Percentiles rank a stretch among this genome's conserved stretches.
These are phyloP conservation scores for Neelides sp. DNA, from an alignment of 1,140 invertebrate species.

Conservation along the genomic window DNA sequence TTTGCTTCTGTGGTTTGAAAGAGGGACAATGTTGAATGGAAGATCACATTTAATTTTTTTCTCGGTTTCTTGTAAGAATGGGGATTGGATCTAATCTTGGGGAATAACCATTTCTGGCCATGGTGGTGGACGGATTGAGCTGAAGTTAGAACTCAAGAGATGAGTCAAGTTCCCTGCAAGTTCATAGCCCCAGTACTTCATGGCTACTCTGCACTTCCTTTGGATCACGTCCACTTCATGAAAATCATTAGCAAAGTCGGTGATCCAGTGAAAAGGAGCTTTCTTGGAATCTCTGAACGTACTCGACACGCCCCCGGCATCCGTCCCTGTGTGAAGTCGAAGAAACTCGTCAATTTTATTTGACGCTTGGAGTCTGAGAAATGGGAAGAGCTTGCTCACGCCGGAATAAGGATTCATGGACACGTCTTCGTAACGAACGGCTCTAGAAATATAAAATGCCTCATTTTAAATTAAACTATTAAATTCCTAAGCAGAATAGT, in stretches of 20 bases:
- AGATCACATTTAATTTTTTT: too few relatives aligned
- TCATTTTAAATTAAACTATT: not conserved
- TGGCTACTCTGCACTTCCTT: slow-evolving; percentile 53
- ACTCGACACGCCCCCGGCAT: slow-evolving; percentile 65
- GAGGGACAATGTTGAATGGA: too few relatives aligned
- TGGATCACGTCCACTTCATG: slow-evolving; percentile 46
- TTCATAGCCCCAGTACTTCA: slow-evolving; percentile 66
- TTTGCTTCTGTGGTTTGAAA: too few relatives aligned
- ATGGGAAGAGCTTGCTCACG: slow-evolving; percentile 57
- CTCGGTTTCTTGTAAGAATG: not conserved
- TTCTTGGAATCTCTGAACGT: slow-evolving; percentile 68
- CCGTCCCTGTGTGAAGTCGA: slow-evolving; percentile 62
- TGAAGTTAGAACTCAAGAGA: slow-evolving; percentile 15
- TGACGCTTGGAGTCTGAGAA: slow-evolving; percentile 60
- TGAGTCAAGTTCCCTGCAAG: slow-evolving; percentile 7
- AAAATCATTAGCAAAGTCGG: slow-evolving; percentile 45
- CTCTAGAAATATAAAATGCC: slow-evolving; percentile 40
- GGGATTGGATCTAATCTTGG: not conserved
- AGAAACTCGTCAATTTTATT: slow-evolving; percentile 55
- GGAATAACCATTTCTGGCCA: slow-evolving; percentile 25
- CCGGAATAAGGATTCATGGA: slow-evolving; percentile 58
- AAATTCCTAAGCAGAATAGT: not conserved
- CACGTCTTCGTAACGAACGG: slow-evolving; percentile 70
- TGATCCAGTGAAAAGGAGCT: slow-evolving; percentile 71
- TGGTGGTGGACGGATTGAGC: slow-evolving; percentile 7